Evolutionary conservation across 2,113 vertebrate species (phyloP).

Genomic region (Setophaga petechia): DNA sequence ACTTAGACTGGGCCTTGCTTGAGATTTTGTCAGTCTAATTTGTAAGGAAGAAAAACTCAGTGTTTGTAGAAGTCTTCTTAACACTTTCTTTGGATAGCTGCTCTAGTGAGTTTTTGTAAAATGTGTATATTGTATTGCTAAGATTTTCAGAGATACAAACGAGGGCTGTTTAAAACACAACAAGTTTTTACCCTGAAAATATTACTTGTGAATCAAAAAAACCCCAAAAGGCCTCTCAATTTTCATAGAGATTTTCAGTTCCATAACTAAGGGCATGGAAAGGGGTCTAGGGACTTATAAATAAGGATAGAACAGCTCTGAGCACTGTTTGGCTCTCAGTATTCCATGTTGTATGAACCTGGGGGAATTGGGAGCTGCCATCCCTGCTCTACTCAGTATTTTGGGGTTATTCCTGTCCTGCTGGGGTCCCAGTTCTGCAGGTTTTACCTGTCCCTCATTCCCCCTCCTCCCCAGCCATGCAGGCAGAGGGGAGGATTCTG

Average conservation of each 20-base stretch:
- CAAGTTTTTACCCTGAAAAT: not conserved
- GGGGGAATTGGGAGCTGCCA: not conserved
- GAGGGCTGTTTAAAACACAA: not conserved
- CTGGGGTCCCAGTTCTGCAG: not conserved
- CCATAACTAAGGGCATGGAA: not conserved
- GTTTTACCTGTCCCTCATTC: not conserved
- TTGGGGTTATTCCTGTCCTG: not conserved
- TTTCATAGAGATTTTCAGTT: not conserved
- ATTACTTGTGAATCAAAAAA: not conserved
- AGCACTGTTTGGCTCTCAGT: not conserved
- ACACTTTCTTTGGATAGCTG: not conserved
- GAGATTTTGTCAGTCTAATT: not conserved
- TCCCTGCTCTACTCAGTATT: not conserved
- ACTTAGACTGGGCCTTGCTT: not conserved
- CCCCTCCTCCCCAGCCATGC: not conserved
- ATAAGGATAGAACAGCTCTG: not conserved
- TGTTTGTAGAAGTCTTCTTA: not conserved
- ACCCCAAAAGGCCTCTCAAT: accelerated
- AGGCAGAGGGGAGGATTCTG: not conserved
- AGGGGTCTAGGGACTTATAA: not conserved
- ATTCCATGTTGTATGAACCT: accelerated
- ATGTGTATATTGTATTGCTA: accelerated
- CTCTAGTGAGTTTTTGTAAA: not conserved
- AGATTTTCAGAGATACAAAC: not conserved
- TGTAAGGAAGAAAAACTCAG: not conserved